A percentile compares a stretch with the other conserved stretches of the same genome.
Evolutionary conservation across 2,888 invertebrate genomes (phyloP).

Genomic region (Athalia cordata): DNA sequence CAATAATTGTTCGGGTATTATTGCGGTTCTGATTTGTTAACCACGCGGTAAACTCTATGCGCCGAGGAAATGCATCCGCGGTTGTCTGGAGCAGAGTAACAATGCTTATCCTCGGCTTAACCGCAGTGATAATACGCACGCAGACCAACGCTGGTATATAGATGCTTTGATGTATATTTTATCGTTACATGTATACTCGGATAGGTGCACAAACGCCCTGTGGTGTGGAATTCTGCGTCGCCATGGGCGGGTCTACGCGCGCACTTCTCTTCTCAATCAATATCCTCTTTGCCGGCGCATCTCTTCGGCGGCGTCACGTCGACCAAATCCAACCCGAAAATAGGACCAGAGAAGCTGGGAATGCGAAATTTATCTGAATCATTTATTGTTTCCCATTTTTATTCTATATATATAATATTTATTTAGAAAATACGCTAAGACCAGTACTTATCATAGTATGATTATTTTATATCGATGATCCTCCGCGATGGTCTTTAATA

Average conservation of each 20-base stretch:
- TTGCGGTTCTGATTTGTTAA: neutral
- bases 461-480: no score
- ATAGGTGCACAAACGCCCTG: slow-evolving; percentile 4
- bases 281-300: slow-evolving; percentile 57
- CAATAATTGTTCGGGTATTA: neutral
- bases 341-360: neutral
- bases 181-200: slow-evolving; percentile 18
- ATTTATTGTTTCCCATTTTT: neutral
- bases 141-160: slow-evolving; percentile 22
- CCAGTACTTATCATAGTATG: no score
- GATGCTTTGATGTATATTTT: slow-evolving; percentile 13
- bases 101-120: slow-evolving; percentile 23
- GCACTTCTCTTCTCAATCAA: slow-evolving; percentile 62
- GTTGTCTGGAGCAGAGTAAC: slow-evolving; percentile 23
- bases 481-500: no score
- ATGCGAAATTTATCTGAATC: neutral
- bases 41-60: neutral
- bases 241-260: slow-evolving; percentile 52
- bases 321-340: slow-evolving; percentile 10
- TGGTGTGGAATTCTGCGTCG: slow-evolving; percentile 28
- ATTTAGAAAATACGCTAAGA: neutral
- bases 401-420: neutral
- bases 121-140: slow-evolving; percentile 38
- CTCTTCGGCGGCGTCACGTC: slow-evolving; percentile 37
- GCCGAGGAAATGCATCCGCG: slow-evolving; percentile 8